Conservation (phyloP, 2,888 invertebrate species). For the Philereme vetulata region DNA sequence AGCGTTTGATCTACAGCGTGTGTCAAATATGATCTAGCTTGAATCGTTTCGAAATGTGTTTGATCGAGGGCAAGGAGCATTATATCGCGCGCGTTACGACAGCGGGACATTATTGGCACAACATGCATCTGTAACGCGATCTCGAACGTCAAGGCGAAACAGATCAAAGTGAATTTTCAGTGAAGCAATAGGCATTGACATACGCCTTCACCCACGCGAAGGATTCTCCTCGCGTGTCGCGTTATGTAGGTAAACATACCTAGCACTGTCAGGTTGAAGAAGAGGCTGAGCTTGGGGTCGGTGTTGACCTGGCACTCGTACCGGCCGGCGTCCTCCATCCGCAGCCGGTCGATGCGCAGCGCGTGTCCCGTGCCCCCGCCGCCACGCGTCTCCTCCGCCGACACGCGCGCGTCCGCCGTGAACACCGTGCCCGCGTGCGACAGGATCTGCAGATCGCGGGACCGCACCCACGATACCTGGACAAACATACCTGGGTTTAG, state of each 20-base stretch:
- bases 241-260: conserved; percentile 71
- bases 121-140: too few relatives aligned
- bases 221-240: too few relatives aligned
- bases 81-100: not conserved
- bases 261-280: conserved; percentile 85
- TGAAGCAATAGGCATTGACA: too few relatives aligned
- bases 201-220: too few relatives aligned
- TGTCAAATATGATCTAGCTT: conserved; percentile 1
- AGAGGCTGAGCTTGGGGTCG: conserved; percentile 88
- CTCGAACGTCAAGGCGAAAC: too few relatives aligned
- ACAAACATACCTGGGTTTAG: not conserved
- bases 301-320: conserved; percentile 91
- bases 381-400: conserved; percentile 74
- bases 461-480: conserved; percentile 90
- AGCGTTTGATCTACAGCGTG: conserved; percentile 14
- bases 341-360: conserved; percentile 84
- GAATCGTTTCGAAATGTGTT: conserved; percentile 1
- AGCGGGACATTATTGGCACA: too few relatives aligned
- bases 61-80: not conserved
- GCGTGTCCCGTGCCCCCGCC: conserved; percentile 77
- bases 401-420: conserved; percentile 87
- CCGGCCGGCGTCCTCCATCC: conserved; percentile 84
- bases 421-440: conserved; percentile 86
- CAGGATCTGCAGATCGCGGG: conserved; percentile 87
- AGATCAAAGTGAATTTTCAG: too few relatives aligned